Percentiles rank a stretch among this genome's conserved stretches.
phyloP scores from a whole-genome alignment of 2,113 vertebrate species.

The Tachysurus vachellii region DNA sequence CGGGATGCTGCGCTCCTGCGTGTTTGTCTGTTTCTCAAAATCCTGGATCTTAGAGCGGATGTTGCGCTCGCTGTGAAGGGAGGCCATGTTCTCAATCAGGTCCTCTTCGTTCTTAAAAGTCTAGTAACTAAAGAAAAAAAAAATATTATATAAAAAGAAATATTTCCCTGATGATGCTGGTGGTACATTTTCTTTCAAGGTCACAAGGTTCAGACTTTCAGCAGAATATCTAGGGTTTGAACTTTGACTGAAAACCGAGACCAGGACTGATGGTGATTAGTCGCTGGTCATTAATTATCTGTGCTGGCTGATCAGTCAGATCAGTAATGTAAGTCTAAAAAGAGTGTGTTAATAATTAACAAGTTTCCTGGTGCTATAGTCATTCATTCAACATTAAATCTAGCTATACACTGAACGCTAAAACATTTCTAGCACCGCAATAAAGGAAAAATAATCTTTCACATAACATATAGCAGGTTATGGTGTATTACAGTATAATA shows the following conservation, averaged over 20 bases:
- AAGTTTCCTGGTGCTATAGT: not conserved
- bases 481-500: not conserved
- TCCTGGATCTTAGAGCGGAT: conserved; percentile 86
- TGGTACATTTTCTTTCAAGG: conserved; percentile 9
- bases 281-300: not conserved
- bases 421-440: no score
- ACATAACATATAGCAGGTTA: no score
- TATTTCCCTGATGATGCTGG: conserved; percentile 53
- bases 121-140: conserved; percentile 33
- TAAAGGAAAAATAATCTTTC: no score
- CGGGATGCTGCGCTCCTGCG: conserved; percentile 65
- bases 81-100: conserved; percentile 74
- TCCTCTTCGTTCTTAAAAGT: conserved; percentile 17
- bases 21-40: conserved; percentile 80
- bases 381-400: no score
- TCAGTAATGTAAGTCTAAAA: not conserved
- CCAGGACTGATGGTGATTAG: conserved; percentile 4
- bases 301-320: not conserved
- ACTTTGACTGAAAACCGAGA: conserved; percentile 51
- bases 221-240: conserved; percentile 63
- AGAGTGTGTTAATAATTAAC: not conserved
- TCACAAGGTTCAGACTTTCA: conserved; percentile 46
- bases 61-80: conserved; percentile 76
- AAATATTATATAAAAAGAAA: no score
- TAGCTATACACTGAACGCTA: no score